These are phyloP conservation scores for Corythaixoides concolor DNA, from an alignment of 2,113 vertebrate genomes.

Conservation along the genomic window DNA sequence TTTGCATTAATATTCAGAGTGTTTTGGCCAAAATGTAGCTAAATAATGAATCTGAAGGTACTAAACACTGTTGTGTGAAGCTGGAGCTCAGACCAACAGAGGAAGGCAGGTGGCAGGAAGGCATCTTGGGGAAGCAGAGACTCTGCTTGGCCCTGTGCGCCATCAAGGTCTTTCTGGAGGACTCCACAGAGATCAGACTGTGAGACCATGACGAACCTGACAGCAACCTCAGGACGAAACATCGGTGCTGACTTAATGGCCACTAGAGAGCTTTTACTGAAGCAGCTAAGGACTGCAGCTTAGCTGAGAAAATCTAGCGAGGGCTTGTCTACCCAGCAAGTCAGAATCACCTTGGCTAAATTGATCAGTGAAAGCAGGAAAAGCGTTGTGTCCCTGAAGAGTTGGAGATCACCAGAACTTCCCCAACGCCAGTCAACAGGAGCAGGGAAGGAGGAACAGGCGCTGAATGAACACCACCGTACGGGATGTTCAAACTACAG, in stretches of 20 bases:
- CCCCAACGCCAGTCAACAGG: background rate
- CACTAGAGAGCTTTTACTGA: background rate
- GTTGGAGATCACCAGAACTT: background rate
- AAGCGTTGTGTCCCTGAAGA: background rate
- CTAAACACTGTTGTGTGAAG: conserved; percentile 48
- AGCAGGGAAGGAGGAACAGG: background rate
- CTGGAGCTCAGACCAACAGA: conserved; percentile 3
- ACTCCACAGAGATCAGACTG: background rate
- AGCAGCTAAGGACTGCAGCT: background rate
- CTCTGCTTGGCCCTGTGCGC: background rate
- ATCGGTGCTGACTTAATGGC: background rate
- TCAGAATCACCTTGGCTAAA: background rate
- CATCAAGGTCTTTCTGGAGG: background rate
- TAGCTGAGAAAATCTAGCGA: background rate
- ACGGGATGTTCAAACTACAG: background rate
- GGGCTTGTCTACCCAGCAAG: background rate
- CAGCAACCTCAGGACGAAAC: background rate
- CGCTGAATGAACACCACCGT: background rate
- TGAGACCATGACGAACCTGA: background rate
- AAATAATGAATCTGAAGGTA: conserved; percentile 60
- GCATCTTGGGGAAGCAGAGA: background rate
- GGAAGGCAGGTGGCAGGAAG: background rate
- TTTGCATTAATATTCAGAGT: conserved; percentile 61
- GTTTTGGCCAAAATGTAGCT: conserved; percentile 51
- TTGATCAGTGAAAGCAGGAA: background rate